Evolutionary conservation across 2,113 vertebrate genomes (phyloP).

Genomic region (Eptatretus burgeri): DNA sequence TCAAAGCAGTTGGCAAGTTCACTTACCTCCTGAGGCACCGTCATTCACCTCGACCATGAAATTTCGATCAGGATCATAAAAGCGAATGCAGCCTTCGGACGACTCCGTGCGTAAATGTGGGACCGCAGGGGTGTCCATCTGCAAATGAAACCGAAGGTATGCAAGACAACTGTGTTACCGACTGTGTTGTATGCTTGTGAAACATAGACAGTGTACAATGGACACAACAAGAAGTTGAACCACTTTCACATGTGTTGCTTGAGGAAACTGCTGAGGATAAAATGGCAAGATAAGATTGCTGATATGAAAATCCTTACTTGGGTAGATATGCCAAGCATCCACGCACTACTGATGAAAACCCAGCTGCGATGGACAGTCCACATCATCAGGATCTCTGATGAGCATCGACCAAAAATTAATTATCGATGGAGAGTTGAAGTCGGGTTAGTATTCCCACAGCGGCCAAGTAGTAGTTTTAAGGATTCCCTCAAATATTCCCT

Average conservation of each 20-base stretch:
- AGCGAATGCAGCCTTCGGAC: not conserved
- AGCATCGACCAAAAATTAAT: too few relatives aligned
- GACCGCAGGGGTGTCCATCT: not conserved
- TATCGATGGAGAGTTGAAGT: too few relatives aligned
- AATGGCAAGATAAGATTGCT: not conserved
- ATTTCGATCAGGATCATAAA: not conserved
- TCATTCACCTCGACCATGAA: not conserved
- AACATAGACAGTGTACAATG: not conserved
- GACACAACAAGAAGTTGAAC: not conserved
- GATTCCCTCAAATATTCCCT: too few relatives aligned
- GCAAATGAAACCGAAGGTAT: too few relatives aligned
- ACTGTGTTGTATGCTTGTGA: not conserved
- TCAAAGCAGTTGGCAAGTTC: not conserved
- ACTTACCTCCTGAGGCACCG: not conserved
- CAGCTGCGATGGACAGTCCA: not conserved
- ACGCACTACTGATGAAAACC: not conserved
- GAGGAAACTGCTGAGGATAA: constrained; percentile 2
- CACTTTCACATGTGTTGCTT: not conserved
- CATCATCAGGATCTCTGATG: not conserved
- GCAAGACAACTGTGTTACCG: too few relatives aligned
- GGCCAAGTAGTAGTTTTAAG: too few relatives aligned
- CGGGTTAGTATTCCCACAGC: too few relatives aligned
- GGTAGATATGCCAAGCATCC: constrained; percentile 1
- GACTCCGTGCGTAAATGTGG: not conserved
- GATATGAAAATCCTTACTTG: not conserved